Percentiles rank a stretch among this genome's conserved stretches.
Conservation (phyloP, 2,888 invertebrate genomes). For the Toxonevra muliebris region DNA sequence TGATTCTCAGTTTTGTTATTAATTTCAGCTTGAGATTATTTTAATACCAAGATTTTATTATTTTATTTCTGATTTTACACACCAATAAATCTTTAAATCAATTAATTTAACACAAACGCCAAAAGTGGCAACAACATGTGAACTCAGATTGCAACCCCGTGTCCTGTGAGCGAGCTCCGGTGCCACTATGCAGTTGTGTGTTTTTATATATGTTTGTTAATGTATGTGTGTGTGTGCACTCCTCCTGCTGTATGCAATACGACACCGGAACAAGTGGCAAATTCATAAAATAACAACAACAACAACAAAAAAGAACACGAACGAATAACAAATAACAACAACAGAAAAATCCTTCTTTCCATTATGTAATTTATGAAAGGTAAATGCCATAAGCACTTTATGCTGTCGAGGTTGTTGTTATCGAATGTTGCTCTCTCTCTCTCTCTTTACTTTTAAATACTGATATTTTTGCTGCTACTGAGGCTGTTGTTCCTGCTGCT, state of each 20-base stretch:
- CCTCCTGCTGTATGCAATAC: neutral
- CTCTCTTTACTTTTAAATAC: neutral
- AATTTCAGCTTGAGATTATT: too few species aligned
- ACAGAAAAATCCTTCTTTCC: neutral
- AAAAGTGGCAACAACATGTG: neutral
- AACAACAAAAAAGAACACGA: neutral
- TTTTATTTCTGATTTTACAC: neutral
- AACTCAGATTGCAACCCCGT: neutral
- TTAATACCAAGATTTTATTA: too few species aligned
- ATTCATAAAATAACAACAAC: neutral
- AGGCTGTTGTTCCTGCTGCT: too few species aligned
- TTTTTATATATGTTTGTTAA: too few species aligned
- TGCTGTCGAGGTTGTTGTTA: neutral
- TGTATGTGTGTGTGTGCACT: neutral
- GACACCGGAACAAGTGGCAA: slow-evolving; percentile 15
- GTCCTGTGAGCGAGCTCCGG: neutral
- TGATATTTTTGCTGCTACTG: too few species aligned
- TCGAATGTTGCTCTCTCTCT: neutral
- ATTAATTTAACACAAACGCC: neutral
- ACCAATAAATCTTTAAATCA: slow-evolving; percentile 1
- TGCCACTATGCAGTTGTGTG: neutral
- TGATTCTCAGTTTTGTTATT: too few species aligned
- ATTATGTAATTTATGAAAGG: slow-evolving; percentile 4
- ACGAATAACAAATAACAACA: slow-evolving; percentile 1
- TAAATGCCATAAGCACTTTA: slow-evolving; percentile 5